These are phyloP conservation scores for Sardina pilchardus DNA, from an alignment of 2,113 vertebrate genomes.

Conservation along the genomic window DNA sequence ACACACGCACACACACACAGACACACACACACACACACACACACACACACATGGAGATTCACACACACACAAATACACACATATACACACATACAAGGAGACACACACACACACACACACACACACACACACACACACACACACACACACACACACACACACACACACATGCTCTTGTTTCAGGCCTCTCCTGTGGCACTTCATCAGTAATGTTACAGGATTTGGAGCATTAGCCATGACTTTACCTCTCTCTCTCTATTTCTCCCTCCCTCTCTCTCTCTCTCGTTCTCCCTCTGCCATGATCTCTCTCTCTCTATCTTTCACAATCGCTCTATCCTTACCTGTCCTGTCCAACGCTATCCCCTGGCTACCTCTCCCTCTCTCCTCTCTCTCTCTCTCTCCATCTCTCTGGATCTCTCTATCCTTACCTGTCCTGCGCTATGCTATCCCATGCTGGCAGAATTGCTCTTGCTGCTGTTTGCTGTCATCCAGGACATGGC, in stretches of 20 bases:
- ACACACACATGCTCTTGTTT: background rate
- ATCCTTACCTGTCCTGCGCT: background rate
- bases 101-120: slow-evolving; percentile 7
- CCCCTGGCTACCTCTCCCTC: background rate
- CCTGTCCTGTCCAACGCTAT: no score
- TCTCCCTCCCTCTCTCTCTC: background rate
- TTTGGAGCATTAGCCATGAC: background rate
- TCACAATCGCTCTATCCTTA: background rate
- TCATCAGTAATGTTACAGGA: background rate
- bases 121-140: slow-evolving; percentile 20
- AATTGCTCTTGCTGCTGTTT: background rate
- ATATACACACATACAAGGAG: background rate
- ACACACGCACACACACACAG: slow-evolving; percentile 1
- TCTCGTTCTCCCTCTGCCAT: background rate
- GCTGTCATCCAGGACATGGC: background rate
- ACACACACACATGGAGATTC: background rate
- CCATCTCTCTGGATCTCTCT: background rate
- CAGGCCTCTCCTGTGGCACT: background rate
- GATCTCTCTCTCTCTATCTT: background rate
- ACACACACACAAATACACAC: background rate
- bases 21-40: background rate
- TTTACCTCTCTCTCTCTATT: background rate
- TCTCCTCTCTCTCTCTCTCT: background rate
- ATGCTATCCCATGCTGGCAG: background rate
- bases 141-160: background rate